Evolutionary conservation across 2,797 vertebrate species (phyloP), one percentile per base, ranked within the genome.

Genomic region (Limnodromus scolopaceus): DNA sequence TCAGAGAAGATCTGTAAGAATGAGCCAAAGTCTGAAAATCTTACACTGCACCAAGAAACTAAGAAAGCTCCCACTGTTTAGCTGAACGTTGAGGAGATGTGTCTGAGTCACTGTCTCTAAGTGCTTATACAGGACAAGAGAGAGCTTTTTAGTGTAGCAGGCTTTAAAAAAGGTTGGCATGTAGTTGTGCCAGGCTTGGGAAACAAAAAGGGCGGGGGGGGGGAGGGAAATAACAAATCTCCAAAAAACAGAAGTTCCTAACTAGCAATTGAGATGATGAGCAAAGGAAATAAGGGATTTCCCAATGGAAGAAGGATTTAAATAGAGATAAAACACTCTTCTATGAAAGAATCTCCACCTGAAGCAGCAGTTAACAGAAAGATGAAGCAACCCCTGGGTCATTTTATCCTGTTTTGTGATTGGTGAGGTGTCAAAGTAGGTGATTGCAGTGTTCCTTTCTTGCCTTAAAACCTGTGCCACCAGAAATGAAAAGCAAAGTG

Each of bases 371-470:
- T 4, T 8, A 24, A 30, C 27, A 65, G 23, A 0, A 3, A 24
- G 9, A 5, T 6, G 16, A 39, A 58, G 32, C 27, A 19, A 54
- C 4, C 34, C 15, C 16, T 11, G 22, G 0, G 11, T 64, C 10
- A 2, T 7, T 38, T 24, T 11, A 36, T 19, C 39, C 23, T 13
- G 2, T 19, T n/a, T 39, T 41, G 34, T 17, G 22, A 27, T 9
- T 32, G 23, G 6, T 0, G 2, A 78, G 30, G 18, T 7, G 18
- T 58, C 66, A 43, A 30, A 72, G 6, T 10, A 54, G 9, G 10
- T 2, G 7, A 34, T 0, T 0, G 15, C 7, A 23, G 6, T 2
- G 3, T 4, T 20, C 5, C 36, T 41, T 20, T 18, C 19, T 49
- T 13, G 0, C n/a, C 43, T 76, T 46, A 11, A 60, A 30, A 25